A percentile compares a stretch with the other conserved stretches of the same genome.
These are phyloP conservation scores for Amia ocellicauda DNA, from an alignment of 2,113 vertebrate species.

Conservation along the genomic window DNA sequence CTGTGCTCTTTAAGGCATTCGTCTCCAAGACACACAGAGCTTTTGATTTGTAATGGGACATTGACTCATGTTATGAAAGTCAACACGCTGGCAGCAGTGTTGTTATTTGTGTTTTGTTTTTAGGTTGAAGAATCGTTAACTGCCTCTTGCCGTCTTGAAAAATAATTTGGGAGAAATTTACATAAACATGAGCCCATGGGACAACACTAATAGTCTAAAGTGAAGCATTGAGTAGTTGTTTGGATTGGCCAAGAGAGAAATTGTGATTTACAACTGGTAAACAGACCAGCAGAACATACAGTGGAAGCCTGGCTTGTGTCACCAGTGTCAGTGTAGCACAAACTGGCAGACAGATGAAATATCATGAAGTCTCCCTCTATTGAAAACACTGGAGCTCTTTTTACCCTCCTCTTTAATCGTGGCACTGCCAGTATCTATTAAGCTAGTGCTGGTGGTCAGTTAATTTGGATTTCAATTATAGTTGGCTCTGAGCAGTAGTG, in stretches of 20 bases:
- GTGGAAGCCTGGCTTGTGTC: slow-evolving; percentile 3
- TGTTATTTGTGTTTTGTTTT: no score
- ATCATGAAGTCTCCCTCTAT: no score
- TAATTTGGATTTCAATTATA: no score
- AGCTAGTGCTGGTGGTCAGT: no score
- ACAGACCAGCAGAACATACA: slow-evolving; percentile 22
- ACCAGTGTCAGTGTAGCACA: no score
- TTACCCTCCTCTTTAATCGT: no score
- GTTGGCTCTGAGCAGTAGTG: no score
- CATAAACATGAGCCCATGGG: slow-evolving; percentile 28
- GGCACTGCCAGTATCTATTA: no score
- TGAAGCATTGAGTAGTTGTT: slow-evolving; percentile 32
- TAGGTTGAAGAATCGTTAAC: neutral
- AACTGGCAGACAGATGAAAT: no score
- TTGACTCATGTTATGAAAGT: neutral
- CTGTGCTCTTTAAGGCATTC: no score
- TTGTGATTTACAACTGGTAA: slow-evolving; percentile 38
- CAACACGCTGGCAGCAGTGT: neutral
- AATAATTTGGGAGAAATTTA: slow-evolving; percentile 20
- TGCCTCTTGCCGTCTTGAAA: neutral
- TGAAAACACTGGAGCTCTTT: no score
- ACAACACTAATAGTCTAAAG: slow-evolving; percentile 26
- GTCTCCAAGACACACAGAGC: neutral
- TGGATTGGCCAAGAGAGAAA: slow-evolving; percentile 27
- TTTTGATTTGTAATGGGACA: neutral